A percentile compares a stretch with the other conserved stretches of the same genome.
Conservation (phyloP, 2,113 vertebrate genomes). For the Myocastor coypus region DNA sequence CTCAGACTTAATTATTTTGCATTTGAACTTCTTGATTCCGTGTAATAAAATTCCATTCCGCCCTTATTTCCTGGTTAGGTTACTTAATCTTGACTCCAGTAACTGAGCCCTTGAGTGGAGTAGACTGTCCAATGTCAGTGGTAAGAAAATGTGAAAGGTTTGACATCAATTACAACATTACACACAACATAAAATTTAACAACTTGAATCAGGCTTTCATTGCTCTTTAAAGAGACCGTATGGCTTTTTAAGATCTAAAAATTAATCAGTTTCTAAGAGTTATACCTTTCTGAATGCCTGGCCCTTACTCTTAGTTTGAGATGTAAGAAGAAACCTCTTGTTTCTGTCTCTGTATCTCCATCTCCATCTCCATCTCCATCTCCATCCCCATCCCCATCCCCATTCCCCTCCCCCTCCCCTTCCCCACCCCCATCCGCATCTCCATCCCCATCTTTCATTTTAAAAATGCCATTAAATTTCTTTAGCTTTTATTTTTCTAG, state of each 20-base stretch:
- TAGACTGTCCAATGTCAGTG: conserved; percentile 87
- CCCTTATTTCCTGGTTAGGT: conserved; percentile 83
- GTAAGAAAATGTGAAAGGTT: conserved; percentile 87
- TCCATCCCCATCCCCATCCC: too few species aligned
- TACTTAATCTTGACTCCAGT: conserved; percentile 80
- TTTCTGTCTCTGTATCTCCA: not conserved
- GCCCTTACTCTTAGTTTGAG: conserved; percentile 59
- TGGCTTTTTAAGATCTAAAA: conserved; percentile 86
- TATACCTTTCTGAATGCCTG: conserved; percentile 70
- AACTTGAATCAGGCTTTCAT: conserved; percentile 88
- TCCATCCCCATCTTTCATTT: not conserved
- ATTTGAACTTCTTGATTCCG: conserved; percentile 83
- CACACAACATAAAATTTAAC: conserved; percentile 94
- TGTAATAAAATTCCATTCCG: conserved; percentile 83
- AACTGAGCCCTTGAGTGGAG: conserved; percentile 74
- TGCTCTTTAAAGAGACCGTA: conserved; percentile 87
- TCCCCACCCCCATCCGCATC: not conserved
- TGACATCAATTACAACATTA: conserved; percentile 92
- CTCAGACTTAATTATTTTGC: conserved; percentile 85
- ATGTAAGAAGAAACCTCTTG: not conserved
- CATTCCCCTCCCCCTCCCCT: too few species aligned
- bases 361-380: too few species aligned
- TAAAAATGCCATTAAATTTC: not conserved
- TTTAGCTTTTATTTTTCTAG: conserved; percentile 85
- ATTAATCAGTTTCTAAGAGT: conserved; percentile 84